These are phyloP conservation scores for Parotia lawesii DNA, from an alignment of 2,113 vertebrate species.

Conservation along the genomic window DNA sequence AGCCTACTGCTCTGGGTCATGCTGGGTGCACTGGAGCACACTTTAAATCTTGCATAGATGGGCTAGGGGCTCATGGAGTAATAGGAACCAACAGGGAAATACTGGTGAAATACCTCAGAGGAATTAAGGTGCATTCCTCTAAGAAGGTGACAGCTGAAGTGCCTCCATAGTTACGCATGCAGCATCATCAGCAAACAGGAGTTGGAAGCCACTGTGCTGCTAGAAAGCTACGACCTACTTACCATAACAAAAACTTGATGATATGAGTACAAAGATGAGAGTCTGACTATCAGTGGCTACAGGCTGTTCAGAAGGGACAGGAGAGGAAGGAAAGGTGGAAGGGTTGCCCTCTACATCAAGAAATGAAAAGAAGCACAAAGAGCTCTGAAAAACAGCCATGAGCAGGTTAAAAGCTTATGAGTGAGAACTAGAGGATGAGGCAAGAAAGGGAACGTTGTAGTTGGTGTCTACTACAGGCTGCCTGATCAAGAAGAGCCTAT, in stretches of 20 bases:
- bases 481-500: background rate
- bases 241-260: background rate
- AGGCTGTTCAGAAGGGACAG: background rate
- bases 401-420: background rate
- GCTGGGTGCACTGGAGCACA: background rate
- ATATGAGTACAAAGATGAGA: background rate
- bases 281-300: background rate
- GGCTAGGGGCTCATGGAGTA: background rate
- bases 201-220: accelerated
- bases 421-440: background rate
- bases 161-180: accelerated
- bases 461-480: accelerated
- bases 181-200: background rate
- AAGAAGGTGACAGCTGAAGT: background rate
- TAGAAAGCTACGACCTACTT: background rate
- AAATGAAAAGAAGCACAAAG: background rate
- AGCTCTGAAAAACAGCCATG: background rate
- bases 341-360: background rate
- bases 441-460: background rate
- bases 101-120: background rate
- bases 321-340: background rate
- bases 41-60: background rate
- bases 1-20: background rate
- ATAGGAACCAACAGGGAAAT: background rate
- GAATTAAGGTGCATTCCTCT: background rate